A percentile compares a stretch with the other conserved stretches of the same genome.
phyloP scores from a whole-genome alignment of 2,888 invertebrate genomes.

The Parnassius glacialis region DNA sequence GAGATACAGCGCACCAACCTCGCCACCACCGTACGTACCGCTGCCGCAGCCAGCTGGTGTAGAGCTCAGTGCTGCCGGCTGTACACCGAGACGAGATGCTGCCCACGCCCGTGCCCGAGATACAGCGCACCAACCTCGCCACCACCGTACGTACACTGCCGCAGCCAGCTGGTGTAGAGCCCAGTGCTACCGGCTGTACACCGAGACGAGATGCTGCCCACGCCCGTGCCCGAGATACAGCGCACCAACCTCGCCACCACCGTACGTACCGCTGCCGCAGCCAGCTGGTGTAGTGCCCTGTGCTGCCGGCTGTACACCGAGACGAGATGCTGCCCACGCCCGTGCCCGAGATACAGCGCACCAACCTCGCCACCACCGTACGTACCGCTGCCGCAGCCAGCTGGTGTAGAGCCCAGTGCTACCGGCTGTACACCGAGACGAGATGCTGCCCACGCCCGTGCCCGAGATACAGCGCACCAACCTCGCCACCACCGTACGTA shows the following conservation, averaged over 20 bases:
- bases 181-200: conserved; percentile 96
- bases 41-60: no score
- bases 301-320: conserved; percentile 97
- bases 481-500: conserved; percentile 91
- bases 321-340: conserved; percentile 99
- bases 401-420: conserved; percentile 80
- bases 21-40: conserved; percentile 88
- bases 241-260: conserved; percentile 98
- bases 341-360: conserved; percentile 99
- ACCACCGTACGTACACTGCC: conserved; percentile 83
- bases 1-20: conserved; percentile 99
- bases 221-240: conserved; percentile 99
- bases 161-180: no score
- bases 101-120: conserved; percentile 98
- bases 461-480: conserved; percentile 99
- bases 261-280: conserved; percentile 49
- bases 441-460: conserved; percentile 98
- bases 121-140: conserved; percentile 98
- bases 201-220: conserved; percentile 98
- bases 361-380: conserved; percentile 96
- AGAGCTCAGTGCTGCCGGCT: conserved; percentile 89
- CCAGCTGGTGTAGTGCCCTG: conserved; percentile 53
- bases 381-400: conserved; percentile 27
- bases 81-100: conserved; percentile 99
- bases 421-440: conserved; percentile 97